Base-by-base conservation (phyloP, 2,113 vertebrate genomes). In the Serinus canaria region DNA sequence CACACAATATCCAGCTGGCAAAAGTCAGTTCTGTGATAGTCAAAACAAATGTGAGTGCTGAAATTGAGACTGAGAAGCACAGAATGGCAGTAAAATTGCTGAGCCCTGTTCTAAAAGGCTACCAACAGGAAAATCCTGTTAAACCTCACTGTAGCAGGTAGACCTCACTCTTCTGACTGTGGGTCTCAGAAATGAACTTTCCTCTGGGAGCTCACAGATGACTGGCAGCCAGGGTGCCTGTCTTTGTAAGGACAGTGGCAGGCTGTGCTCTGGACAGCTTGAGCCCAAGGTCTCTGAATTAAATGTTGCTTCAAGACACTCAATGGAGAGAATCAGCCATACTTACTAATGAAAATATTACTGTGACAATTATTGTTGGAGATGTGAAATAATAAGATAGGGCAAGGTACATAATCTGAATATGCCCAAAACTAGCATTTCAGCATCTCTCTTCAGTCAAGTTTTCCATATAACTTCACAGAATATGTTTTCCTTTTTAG, bases 231-330 rank as follows among this genome's bases (percentile, higher is more conserved):
- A 15, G 35, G 53, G 13, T 23, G 10, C 14, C 21, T 58, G 27
- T 18, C 13, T 22, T 52, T 52, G 20, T 49, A 55, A 39, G 30
- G 15, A 52, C 35, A 60, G 27, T 20, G 33, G 10, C 25, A 85
- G 43, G 11, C 20, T 59, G 2, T 21, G 4, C 2, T 92, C 25
- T 72, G 58, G 8, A 11, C 27, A 83, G 27, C 16, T 44, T 50
- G 11, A 52, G 7, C 8, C n/a, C 0, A 0, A 33, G 7, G 2
- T 47, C 7, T 35, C 30, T 43, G 56, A 19, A 21, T 64, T n/a
- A 25, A 83, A 56, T 33, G 7, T 11, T 76, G 8, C 15, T 80
- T 44, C 53, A 55, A 82, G n/a, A 56, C 9, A 56, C 6, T 3
- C 8, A 41, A 35, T 68, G 13, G 19, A 28, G 17, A 76, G 73